Conservation (phyloP, 2,797 vertebrate genomes). For the Siniperca undulata region DNA sequence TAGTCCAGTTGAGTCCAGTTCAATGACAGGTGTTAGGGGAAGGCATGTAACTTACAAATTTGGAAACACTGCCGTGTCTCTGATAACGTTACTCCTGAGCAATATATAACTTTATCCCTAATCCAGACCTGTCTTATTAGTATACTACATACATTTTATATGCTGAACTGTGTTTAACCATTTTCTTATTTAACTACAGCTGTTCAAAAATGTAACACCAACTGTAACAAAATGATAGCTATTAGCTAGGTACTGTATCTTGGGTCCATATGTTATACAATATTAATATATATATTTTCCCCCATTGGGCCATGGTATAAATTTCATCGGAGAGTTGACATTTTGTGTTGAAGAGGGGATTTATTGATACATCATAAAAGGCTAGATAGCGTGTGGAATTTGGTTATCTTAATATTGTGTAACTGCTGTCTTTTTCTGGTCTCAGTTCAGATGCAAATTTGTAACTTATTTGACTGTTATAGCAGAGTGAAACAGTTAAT, state of each 20-base stretch:
- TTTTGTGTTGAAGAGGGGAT: not conserved
- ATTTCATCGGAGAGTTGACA: not conserved
- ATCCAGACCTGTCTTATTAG: not conserved
- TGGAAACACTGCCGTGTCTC: conserved; percentile 31
- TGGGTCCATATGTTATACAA: not conserved
- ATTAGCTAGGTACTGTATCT: too few relatives aligned
- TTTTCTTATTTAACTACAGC: not conserved
- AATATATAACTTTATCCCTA: not conserved
- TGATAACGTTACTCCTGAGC: not conserved
- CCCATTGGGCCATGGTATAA: not conserved
- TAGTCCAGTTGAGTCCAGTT: conserved; percentile 60
- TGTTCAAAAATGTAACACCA: not conserved
- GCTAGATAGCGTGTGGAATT: not conserved
- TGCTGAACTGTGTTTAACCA: not conserved
- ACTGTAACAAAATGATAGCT: not conserved
- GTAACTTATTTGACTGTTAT: not conserved
- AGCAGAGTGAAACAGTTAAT: not conserved
- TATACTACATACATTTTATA: not conserved
- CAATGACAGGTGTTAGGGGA: conserved; percentile 58
- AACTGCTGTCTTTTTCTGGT: not conserved
- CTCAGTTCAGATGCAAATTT: not conserved
- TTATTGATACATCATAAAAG: not conserved
- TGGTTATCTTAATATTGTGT: not conserved
- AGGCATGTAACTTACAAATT: conserved; percentile 37
- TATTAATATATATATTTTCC: not conserved